A percentile compares a stretch with the other conserved stretches of the same genome.
Conservation (phyloP, 1,140 invertebrate genomes). For the Drosophila navojoa region DNA sequence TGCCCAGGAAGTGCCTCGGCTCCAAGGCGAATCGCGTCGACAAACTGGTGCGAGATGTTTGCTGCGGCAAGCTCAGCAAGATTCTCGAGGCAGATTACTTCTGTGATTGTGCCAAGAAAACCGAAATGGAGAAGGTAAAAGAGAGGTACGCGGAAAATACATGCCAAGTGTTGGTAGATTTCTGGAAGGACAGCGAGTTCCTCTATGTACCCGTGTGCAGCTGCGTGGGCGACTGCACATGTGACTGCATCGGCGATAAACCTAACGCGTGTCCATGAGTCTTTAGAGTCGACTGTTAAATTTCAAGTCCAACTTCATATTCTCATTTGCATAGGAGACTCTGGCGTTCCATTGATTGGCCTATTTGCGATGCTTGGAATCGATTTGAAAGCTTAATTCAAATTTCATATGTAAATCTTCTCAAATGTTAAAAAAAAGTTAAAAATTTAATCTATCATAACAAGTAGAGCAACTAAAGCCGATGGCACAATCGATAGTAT, state of each 20-base stretch:
- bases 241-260: constrained; percentile 3
- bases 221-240: constrained; percentile 1
- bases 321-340: no score
- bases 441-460: no score
- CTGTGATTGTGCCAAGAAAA: constrained; percentile 22
- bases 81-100: constrained; percentile 40
- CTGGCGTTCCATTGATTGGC: no score
- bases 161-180: constrained; percentile 43
- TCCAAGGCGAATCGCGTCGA: constrained; percentile 32
- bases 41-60: constrained; percentile 42
- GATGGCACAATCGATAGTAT: no score
- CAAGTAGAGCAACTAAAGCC: no score
- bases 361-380: no score
- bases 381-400: no score
- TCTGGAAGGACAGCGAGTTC: constrained; percentile 64
- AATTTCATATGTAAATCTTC: no score
- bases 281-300: no score
- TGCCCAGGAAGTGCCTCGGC: constrained; percentile 17
- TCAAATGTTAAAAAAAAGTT: no score
- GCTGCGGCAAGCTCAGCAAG: constrained; percentile 35
- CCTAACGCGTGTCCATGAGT: background rate
- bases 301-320: no score
- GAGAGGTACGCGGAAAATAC: constrained; percentile 17
- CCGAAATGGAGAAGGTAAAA: constrained; percentile 17
- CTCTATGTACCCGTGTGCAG: constrained; percentile 49